These are phyloP conservation scores for Lymantria dispar DNA, from an alignment of 2,888 invertebrate genomes.

Conservation along the genomic window DNA sequence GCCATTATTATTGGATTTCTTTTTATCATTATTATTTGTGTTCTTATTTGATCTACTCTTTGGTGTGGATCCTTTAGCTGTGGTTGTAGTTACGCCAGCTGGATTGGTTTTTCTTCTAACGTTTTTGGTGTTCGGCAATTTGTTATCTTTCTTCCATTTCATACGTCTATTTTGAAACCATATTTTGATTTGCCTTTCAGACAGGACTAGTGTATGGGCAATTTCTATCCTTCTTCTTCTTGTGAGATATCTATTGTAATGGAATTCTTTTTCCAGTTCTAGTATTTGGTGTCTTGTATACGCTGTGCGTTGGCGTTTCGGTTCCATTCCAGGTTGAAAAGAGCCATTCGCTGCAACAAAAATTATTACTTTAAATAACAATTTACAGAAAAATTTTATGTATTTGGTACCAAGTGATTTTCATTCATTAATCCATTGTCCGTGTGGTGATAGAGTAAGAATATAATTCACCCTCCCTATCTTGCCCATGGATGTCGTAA, in stretches of 20 bases:
- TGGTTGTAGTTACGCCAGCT: conserved; percentile 85
- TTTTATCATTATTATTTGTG: conserved; percentile 80
- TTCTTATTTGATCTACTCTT: conserved; percentile 85
- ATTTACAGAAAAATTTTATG: no score
- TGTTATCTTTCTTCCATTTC: conserved; percentile 91
- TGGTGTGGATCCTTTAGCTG: conserved; percentile 82
- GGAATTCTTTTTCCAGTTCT: conserved; percentile 98
- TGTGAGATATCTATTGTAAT: conserved; percentile 98
- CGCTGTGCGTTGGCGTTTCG: conserved; percentile 97
- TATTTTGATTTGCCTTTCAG: conserved; percentile 93
- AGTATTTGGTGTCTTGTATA: conserved; percentile 99
- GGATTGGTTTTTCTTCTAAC: conserved; percentile 89
- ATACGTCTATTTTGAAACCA: conserved; percentile 94
- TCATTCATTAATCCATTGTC: no score
- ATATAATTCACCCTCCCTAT: no score
- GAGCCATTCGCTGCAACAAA: conserved; percentile 91
- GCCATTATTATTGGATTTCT: conserved; percentile 77
- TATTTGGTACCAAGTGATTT: no score
- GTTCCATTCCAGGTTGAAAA: conserved; percentile 96
- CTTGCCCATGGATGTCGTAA: no score
- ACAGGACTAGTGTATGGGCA: conserved; percentile 96
- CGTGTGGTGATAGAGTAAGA: no score
- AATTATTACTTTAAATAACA: conserved; percentile 18
- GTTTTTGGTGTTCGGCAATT: conserved; percentile 92
- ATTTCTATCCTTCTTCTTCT: conserved; percentile 97